Conservation (phyloP, 2,888 invertebrate genomes). For the Cepaea hortensis region DNA sequence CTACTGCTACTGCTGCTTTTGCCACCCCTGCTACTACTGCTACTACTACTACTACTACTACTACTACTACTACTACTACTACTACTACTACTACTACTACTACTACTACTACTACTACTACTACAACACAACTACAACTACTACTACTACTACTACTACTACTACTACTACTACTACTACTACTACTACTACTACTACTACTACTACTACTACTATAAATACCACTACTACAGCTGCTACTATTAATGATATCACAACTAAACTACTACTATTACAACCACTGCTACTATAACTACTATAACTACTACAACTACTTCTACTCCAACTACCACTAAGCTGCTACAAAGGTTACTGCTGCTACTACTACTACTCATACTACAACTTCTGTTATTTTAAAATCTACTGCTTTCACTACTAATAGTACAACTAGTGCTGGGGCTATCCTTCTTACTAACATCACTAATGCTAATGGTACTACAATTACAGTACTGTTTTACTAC, state of each 20-base stretch:
- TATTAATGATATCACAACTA: too few species aligned
- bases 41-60: slow-evolving; percentile 33
- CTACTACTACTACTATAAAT: slow-evolving; percentile 29
- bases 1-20: neutral
- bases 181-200: neutral
- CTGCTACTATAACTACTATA: neutral
- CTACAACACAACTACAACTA: neutral
- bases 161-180: neutral
- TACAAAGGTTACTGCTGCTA: slow-evolving; percentile 9
- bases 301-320: slow-evolving; percentile 10
- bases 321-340: slow-evolving; percentile 8
- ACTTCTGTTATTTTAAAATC: neutral
- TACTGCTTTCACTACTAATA: slow-evolving; percentile 22
- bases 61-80: neutral
- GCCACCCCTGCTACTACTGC: neutral
- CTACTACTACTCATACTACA: neutral
- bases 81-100: too few species aligned
- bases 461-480: neutral
- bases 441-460: slow-evolving; percentile 10
- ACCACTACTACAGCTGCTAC: too few species aligned
- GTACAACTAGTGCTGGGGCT: slow-evolving; percentile 14
- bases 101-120: neutral
- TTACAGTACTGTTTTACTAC: neutral
- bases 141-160: slow-evolving; percentile 13
- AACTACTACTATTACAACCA: too few species aligned